A percentile compares a stretch with the other conserved stretches of the same genome.
These are phyloP conservation scores for Bubo scandiacus DNA, from an alignment of 2,113 vertebrate genomes.

Conservation along the genomic window DNA sequence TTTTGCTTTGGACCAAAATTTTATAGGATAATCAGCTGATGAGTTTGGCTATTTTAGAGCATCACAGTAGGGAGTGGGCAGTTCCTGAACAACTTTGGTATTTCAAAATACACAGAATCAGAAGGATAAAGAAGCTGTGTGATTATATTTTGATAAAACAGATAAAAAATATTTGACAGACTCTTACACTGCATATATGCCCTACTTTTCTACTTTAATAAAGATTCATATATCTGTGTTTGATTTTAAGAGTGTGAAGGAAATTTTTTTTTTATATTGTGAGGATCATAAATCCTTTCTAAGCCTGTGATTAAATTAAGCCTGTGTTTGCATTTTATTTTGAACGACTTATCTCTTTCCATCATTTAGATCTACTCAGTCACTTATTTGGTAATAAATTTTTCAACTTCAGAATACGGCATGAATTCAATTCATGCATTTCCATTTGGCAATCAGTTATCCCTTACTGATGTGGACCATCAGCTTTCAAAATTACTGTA, in stretches of 20 bases:
- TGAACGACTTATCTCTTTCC: not conserved
- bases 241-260: not conserved
- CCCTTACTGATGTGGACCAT: not conserved
- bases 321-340: not conserved
- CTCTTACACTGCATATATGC: not conserved
- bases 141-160: not conserved
- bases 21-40: not conserved
- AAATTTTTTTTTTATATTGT: not conserved
- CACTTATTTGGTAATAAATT: not conserved
- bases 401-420: not conserved
- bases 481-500: not conserved
- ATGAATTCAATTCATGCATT: not conserved
- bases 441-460: not conserved
- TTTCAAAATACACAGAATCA: not conserved
- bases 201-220: not conserved
- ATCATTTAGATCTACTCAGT: not conserved
- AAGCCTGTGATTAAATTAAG: not conserved
- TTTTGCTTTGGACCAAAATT: not conserved
- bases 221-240: not conserved
- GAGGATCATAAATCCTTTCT: not conserved
- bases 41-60: not conserved
- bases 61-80: not conserved
- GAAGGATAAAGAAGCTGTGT: not conserved
- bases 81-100: not conserved
- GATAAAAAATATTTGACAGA: not conserved